Evolutionary conservation across 2,888 invertebrate species (phyloP).

Genomic region (Cerceris ruficornis): DNA sequence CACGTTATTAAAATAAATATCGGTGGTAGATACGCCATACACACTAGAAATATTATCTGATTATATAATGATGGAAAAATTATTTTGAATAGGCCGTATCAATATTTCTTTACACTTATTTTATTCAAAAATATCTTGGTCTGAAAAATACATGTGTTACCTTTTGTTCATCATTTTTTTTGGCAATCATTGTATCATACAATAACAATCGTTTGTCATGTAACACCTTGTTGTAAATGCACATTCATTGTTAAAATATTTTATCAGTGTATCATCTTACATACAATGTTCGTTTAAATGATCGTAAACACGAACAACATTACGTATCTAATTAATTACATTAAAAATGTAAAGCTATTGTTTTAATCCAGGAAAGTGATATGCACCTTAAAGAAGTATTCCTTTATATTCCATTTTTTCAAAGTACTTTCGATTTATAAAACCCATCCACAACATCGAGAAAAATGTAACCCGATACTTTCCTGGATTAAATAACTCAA

Average conservation of each 20-base stretch:
- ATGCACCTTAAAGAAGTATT: neutral
- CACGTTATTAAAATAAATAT: too few relatives aligned
- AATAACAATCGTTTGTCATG: constrained; percentile 68
- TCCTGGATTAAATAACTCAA: constrained; percentile 23
- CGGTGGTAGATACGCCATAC: too few relatives aligned
- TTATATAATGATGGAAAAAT: neutral
- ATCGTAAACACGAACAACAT: constrained; percentile 23
- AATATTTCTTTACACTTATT: constrained; percentile 71
- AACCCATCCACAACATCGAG: neutral
- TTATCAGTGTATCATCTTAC: constrained; percentile 33
- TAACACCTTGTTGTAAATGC: constrained; percentile 60
- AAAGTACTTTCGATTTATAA: neutral
- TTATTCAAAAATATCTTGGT: constrained; percentile 80
- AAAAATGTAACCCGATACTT: neutral
- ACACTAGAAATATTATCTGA: neutral
- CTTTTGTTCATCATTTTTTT: constrained; percentile 65
- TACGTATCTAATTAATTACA: constrained; percentile 28
- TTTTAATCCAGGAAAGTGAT: constrained; percentile 24
- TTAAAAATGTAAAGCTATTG: constrained; percentile 21
- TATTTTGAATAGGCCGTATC: constrained; percentile 6
- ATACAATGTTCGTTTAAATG: constrained; percentile 9
- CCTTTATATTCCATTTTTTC: neutral
- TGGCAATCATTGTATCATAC: constrained; percentile 72
- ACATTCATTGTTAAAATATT: constrained; percentile 52
- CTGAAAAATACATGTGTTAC: constrained; percentile 79